Evolutionary conservation across 2,113 vertebrate genomes (phyloP).

Genomic region (Emydocephalus ijimae): DNA sequence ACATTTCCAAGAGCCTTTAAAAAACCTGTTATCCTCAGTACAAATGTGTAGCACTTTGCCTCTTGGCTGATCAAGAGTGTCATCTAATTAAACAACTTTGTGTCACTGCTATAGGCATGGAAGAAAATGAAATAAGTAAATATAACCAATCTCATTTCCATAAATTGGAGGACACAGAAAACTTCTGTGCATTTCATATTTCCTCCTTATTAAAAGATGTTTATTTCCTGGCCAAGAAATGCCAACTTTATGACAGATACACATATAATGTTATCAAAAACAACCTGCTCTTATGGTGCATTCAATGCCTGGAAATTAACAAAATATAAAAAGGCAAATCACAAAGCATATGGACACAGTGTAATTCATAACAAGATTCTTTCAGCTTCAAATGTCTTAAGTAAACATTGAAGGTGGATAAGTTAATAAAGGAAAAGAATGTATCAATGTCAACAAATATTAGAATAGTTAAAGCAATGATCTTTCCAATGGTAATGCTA

Average conservation of each 20-base stretch:
- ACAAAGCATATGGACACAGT: not conserved
- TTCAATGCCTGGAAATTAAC: not conserved
- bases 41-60: slow-evolving; percentile 51
- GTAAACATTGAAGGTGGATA: not conserved
- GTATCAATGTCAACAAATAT: not conserved
- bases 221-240: slow-evolving; percentile 1
- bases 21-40: slow-evolving; percentile 41
- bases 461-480: not conserved
- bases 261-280: not conserved
- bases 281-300: not conserved
- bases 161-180: slow-evolving; percentile 19
- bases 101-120: slow-evolving; percentile 45
- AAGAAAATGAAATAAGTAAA: slow-evolving; percentile 44
- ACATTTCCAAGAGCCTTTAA: slow-evolving; percentile 28
- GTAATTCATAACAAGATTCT: not conserved
- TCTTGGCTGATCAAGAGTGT: slow-evolving; percentile 52
- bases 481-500: not conserved
- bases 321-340: not conserved
- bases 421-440: not conserved
- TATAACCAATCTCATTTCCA: slow-evolving; percentile 41
- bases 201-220: slow-evolving; percentile 27
- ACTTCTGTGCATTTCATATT: slow-evolving; percentile 29
- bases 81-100: slow-evolving; percentile 53
- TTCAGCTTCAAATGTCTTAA: not conserved
- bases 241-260: not conserved